These are phyloP conservation scores for Ophonus ardosiacus DNA, from an alignment of 2,888 invertebrate genomes.

Conservation along the genomic window DNA sequence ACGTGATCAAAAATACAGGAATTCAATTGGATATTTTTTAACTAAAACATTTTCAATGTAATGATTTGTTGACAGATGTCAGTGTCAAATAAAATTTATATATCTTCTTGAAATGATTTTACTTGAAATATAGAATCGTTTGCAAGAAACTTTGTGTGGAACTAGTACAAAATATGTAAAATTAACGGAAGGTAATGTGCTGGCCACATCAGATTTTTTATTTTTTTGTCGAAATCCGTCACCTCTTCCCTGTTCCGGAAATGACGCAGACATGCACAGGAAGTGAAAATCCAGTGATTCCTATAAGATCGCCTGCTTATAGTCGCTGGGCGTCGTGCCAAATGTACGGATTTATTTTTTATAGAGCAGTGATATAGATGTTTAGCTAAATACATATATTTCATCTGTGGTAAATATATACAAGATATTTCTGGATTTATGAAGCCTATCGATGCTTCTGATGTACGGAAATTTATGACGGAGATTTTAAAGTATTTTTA, in stretches of 20 bases:
- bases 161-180: too few species aligned
- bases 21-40: too few species aligned
- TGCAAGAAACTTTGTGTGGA: too few species aligned
- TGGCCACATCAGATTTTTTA: too few species aligned
- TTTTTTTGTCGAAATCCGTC: neutral
- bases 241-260: neutral
- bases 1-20: too few species aligned
- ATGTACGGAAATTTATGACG: neutral
- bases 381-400: constrained; percentile 48
- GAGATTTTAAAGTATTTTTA: neutral
- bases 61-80: too few species aligned
- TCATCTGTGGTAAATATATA: constrained; percentile 16
- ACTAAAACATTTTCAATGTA: too few species aligned
- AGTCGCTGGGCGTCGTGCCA: constrained; percentile 23
- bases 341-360: constrained; percentile 45
- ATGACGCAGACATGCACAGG: constrained; percentile 23
- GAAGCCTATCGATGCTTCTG: constrained; percentile 17
- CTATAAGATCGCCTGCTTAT: constrained; percentile 19
- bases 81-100: too few species aligned
- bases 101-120: too few species aligned
- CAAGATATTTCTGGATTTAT: constrained; percentile 32
- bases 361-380: constrained; percentile 34
- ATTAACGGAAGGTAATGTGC: too few species aligned
- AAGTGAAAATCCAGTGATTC: constrained; percentile 21
- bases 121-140: too few species aligned